Conservation (phyloP, 2,113 vertebrate genomes). For the Cheirogaleus medius region DNA sequence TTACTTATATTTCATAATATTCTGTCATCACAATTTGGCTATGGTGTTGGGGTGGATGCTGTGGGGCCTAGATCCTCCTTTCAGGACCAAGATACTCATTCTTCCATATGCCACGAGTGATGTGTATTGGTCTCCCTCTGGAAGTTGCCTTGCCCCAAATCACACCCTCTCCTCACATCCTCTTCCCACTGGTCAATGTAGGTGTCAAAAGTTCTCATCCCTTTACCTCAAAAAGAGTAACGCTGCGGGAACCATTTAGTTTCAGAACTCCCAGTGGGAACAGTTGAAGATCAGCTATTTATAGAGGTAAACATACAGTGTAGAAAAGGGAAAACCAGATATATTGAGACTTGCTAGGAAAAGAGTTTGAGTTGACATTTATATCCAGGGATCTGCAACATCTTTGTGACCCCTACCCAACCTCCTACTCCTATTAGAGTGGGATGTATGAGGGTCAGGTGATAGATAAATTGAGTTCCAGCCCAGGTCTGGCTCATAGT, state of each 20-base stretch:
- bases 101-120: neutral
- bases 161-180: neutral
- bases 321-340: neutral
- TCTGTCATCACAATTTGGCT: neutral
- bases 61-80: neutral
- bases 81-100: neutral
- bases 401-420: accelerated
- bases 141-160: neutral
- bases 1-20: neutral
- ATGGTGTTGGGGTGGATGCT: neutral
- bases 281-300: neutral
- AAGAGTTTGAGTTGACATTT: neutral
- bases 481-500: neutral
- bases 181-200: neutral
- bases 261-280: neutral
- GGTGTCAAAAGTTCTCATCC: neutral
- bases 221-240: neutral
- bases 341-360: neutral
- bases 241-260: neutral
- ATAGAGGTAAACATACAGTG: neutral
- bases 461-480: neutral
- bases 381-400: neutral
- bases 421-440: neutral
- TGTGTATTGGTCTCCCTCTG: neutral
- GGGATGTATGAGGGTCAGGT: neutral